These are phyloP conservation scores for Epicauta chinensis DNA, from an alignment of 1,140 invertebrate species.

Conservation along the genomic window DNA sequence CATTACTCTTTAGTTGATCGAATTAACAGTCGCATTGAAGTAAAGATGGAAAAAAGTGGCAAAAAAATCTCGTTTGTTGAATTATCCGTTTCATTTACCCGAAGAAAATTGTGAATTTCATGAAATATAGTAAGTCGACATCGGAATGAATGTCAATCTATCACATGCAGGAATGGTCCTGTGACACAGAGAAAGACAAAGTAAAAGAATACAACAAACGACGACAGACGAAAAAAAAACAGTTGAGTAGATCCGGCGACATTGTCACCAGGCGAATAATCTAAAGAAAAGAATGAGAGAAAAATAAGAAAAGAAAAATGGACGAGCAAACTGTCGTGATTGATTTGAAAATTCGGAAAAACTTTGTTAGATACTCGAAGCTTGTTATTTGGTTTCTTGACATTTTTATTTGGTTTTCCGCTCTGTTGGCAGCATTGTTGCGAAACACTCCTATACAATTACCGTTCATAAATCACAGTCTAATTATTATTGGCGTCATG, in stretches of 20 bases:
- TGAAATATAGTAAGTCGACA: slow-evolving; percentile 24
- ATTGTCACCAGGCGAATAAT: slow-evolving; percentile 33
- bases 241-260: slow-evolving; percentile 24
- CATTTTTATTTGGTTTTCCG: slow-evolving; percentile 11
- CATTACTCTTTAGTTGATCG: too few relatives aligned
- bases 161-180: slow-evolving; percentile 25
- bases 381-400: slow-evolving; percentile 7
- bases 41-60: too few relatives aligned
- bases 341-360: slow-evolving; percentile 28
- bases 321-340: slow-evolving; percentile 31
- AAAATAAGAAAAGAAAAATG: slow-evolving; percentile 36
- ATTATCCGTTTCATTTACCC: slow-evolving; percentile 18
- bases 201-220: too few relatives aligned
- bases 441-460: too few relatives aligned
- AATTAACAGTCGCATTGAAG: too few relatives aligned
- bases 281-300: too few relatives aligned
- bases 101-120: slow-evolving; percentile 18
- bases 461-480: too few relatives aligned
- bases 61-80: neutral
- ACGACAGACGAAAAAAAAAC: slow-evolving; percentile 18
- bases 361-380: slow-evolving; percentile 8
- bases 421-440: too few relatives aligned
- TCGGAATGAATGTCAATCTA: slow-evolving; percentile 30
- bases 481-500: too few relatives aligned
- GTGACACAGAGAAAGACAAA: too few relatives aligned